Evolutionary conservation across 1,140 invertebrate genomes (phyloP).

Genomic region (Globodera rostochiensis): DNA sequence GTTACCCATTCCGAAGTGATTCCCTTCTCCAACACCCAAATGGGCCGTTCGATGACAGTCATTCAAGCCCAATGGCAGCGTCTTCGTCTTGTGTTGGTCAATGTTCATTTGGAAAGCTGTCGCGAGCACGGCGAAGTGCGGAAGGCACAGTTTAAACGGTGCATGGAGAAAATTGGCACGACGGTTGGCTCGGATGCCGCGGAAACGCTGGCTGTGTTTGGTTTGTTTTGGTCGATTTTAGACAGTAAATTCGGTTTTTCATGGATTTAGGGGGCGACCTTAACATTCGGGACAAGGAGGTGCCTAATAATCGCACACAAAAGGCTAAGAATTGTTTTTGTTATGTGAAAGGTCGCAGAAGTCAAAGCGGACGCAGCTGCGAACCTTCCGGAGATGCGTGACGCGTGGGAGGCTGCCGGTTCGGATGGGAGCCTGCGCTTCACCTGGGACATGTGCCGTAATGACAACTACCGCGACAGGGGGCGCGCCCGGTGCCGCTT

Average conservation of each 20-base stretch:
- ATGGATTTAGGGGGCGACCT: constrained; percentile 35
- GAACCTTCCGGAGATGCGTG: constrained; percentile 33
- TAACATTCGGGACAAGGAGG: constrained; percentile 46
- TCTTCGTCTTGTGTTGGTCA: constrained; percentile 49
- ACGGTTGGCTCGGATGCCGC: background rate
- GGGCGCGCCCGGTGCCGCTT: constrained; percentile 37
- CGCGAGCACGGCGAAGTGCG: constrained; percentile 39
- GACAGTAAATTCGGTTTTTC: no score
- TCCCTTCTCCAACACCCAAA: constrained; percentile 45
- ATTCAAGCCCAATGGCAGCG: constrained; percentile 64
- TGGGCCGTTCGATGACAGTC: constrained; percentile 49
- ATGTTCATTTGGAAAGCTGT: constrained; percentile 56
- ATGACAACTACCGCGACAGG: constrained; percentile 36
- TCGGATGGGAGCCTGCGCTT: constrained; percentile 5
- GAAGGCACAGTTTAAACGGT: constrained; percentile 45
- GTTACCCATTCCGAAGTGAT: constrained; percentile 46
- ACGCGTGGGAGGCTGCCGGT: constrained; percentile 47
- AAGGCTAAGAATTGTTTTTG: background rate
- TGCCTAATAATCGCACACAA: background rate
- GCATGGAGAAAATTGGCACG: constrained; percentile 45
- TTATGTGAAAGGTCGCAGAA: background rate
- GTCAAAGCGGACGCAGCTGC: background rate
- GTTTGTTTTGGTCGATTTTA: constrained; percentile 5
- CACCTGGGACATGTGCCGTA: constrained; percentile 44
- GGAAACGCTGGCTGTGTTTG: constrained; percentile 39